Base-by-base conservation (phyloP, 1,140 invertebrate species). In the Rhopalosiphum maidis region DNA sequence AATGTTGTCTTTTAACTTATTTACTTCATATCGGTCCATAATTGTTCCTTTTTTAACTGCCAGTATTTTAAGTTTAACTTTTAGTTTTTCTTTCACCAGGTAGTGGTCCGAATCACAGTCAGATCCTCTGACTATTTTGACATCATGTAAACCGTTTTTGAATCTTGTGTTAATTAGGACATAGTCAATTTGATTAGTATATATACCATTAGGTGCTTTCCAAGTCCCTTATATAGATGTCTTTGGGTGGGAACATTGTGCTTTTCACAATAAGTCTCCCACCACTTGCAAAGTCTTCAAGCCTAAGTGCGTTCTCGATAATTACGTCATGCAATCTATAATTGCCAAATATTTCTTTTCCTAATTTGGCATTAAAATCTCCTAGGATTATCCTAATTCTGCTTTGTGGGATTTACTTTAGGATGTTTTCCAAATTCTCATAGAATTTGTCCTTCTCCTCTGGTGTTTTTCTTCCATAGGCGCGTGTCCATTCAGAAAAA, bases 161-260 rank as follows among this genome's bases (percentile, higher is more conserved):
- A 87, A 46, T 30, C 85, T 87, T n/a, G 25, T 48, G 2, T 87
- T 87, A 48, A 87, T 48, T 25, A 87, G 0, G 11, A 87, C 43
- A 87, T 87, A 43, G 43, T 87, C 43, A n/a, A 87, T 87, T 48
- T 48, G 85, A 87, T 48, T 87, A 4, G 23, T 48, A 9, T 48
- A 87, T 87, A 25, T 87, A 46, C 85, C 85, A 87, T 87, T 87
- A n/a, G 43, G 43, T 5, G 85, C 85, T 48, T 87, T 87, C 85
- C 30, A 87, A 15, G 43, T 48, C 25, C 43, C 43, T 87, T 48
- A 7, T 48, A 86, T 46, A 9, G 85, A 87, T 87, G 11, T 48
- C 43, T 87, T 87, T 87, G 25, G 5, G 43, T 30, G 43, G 85
- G 43, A 87, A 46, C 85, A 87, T 87, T 87, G 85, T 87, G 85